Conservation (phyloP, 2,113 vertebrate species). For the Bungarus multicinctus region DNA sequence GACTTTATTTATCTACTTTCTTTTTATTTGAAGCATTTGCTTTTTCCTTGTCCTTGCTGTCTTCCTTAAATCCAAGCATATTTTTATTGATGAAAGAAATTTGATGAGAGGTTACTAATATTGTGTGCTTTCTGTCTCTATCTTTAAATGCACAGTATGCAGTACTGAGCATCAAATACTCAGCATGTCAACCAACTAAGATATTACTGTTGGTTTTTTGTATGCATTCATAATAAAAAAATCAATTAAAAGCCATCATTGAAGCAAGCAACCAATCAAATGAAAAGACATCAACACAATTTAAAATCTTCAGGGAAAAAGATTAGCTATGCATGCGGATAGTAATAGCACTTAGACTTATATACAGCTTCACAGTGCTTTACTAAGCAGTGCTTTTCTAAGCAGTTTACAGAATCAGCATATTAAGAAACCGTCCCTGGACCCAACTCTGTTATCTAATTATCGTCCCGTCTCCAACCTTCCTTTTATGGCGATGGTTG, state of each 20-base stretch:
- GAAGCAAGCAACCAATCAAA: not conserved
- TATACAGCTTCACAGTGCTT: not conserved
- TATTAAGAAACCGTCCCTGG: too few species aligned
- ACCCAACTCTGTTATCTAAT: too few species aligned
- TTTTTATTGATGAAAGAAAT: not conserved
- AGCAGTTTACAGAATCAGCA: not conserved
- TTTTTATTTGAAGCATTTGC: not conserved
- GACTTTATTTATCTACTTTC: not conserved
- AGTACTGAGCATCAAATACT: not conserved
- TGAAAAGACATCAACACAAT: not conserved
- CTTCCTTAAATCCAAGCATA: not conserved
- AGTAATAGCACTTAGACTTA: not conserved
- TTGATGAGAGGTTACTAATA: not conserved
- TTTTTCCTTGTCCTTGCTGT: not conserved
- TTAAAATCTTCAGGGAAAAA: not conserved
- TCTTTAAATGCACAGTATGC: not conserved
- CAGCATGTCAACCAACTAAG: not conserved
- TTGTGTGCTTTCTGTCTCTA: not conserved
- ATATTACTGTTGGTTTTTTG: not conserved
- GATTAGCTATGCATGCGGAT: not conserved
- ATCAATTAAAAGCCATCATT: not conserved
- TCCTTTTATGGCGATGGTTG: too few species aligned
- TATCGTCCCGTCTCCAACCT: too few species aligned
- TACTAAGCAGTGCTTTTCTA: not conserved
- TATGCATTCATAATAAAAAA: not conserved